Percentiles rank a stretch among this genome's conserved stretches.
phyloP scores from a whole-genome alignment of 2,113 vertebrate species.

The Cynopterus brachyotis region DNA sequence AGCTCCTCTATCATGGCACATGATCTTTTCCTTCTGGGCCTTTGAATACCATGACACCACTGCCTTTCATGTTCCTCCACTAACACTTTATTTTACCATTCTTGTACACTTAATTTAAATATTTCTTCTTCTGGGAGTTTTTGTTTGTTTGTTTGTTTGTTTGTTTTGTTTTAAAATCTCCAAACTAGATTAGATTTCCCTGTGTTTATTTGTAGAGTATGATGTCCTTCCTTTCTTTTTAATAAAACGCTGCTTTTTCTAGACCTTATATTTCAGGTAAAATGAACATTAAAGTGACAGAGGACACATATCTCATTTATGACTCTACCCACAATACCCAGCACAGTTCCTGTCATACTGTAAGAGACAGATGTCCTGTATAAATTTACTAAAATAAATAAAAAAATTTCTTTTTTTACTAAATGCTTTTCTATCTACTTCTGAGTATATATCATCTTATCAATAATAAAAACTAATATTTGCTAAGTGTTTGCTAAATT shows the following conservation, averaged over 20 bases:
- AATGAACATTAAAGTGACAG: background rate
- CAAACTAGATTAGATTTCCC: background rate
- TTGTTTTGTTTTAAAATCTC: background rate
- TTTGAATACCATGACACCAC: background rate
- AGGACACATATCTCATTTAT: background rate
- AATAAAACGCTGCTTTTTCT: background rate
- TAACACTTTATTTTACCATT: background rate
- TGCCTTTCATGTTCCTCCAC: background rate
- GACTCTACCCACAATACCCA: background rate
- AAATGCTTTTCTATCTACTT: background rate
- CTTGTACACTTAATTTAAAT: background rate
- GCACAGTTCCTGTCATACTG: background rate
- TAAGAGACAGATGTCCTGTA: background rate
- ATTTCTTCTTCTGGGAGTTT: background rate
- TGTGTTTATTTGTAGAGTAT: background rate
- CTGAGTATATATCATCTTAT: background rate
- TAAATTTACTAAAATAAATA: background rate
- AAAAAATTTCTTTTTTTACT: background rate
- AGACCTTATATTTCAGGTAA: background rate
- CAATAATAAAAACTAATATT: background rate
- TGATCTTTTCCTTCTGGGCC: background rate
- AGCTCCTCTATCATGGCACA: background rate
- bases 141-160: background rate
- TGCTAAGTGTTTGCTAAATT: background rate
- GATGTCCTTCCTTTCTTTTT: background rate